These are phyloP conservation scores for Sialis fuliginosa DNA, from an alignment of 2,888 invertebrate species.

Conservation along the genomic window DNA sequence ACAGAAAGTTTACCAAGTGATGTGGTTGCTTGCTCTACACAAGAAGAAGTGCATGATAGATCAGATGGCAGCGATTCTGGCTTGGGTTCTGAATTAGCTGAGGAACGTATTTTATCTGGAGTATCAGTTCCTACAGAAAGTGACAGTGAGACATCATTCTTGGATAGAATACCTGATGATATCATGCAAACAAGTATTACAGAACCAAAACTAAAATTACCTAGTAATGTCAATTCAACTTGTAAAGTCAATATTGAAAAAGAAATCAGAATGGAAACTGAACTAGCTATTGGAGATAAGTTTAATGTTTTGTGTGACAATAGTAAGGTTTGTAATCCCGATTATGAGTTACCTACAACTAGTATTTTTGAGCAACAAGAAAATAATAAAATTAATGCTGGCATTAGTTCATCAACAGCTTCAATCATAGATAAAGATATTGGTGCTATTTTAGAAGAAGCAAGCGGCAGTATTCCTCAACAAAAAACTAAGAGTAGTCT, in stretches of 20 bases:
- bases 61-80: slow-evolving; percentile 77
- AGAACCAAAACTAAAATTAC: slow-evolving; percentile 5
- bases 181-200: slow-evolving; percentile 14
- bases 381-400: neutral
- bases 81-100: slow-evolving; percentile 54
- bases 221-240: slow-evolving; percentile 10
- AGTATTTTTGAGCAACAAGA: neutral
- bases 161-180: slow-evolving; percentile 27
- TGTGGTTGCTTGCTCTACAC: slow-evolving; percentile 23
- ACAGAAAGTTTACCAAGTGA: slow-evolving; percentile 40
- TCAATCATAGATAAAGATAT: slow-evolving; percentile 9
- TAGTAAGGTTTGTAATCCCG: slow-evolving; percentile 5
- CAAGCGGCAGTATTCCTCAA: slow-evolving; percentile 11
- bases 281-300: neutral
- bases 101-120: slow-evolving; percentile 25
- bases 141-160: slow-evolving; percentile 32
- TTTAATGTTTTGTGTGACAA: neutral
- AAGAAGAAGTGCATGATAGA: slow-evolving; percentile 42
- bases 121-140: slow-evolving; percentile 20
- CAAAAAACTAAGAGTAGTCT: slow-evolving; percentile 42
- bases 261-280: neutral
- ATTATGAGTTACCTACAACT: slow-evolving; percentile 13
- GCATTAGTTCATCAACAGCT: neutral
- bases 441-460: slow-evolving; percentile 8
- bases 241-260: neutral